Evolutionary conservation across 2,888 invertebrate species (phyloP).

Genomic region (Hoplodrina ambigua): DNA sequence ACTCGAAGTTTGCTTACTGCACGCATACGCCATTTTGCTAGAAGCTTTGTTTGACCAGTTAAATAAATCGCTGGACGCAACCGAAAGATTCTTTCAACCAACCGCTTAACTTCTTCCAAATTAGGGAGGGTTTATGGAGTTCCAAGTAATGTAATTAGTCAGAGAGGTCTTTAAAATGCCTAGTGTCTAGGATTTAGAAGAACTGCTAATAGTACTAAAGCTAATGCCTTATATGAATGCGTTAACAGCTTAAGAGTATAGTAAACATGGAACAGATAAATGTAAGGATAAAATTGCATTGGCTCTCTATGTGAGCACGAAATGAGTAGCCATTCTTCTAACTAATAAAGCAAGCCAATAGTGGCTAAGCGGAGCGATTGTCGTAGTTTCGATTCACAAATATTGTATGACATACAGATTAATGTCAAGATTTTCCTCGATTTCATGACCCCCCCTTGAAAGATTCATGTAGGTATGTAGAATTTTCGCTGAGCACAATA

Average conservation of each 20-base stretch:
- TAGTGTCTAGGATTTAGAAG: constrained; percentile 24
- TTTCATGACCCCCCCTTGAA: too few relatives aligned
- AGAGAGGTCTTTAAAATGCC: constrained; percentile 35
- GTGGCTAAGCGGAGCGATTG: too few relatives aligned
- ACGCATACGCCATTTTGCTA: constrained; percentile 47
- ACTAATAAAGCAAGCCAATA: constrained; percentile 2
- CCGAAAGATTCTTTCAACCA: constrained; percentile 43
- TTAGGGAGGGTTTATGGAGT: constrained; percentile 53
- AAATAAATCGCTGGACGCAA: constrained; percentile 53
- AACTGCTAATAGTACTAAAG: constrained; percentile 21
- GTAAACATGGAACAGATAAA: constrained; percentile 5
- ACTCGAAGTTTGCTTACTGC: constrained; percentile 54
- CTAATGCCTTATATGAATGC: constrained; percentile 3
- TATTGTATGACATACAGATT: too few relatives aligned
- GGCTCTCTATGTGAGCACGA: neutral
- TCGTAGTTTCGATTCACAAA: too few relatives aligned
- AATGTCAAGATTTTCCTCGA: too few relatives aligned
- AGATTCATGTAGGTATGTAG: too few relatives aligned
- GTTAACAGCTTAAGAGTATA: neutral
- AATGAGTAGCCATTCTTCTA: constrained; percentile 3
- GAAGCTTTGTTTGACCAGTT: constrained; percentile 44
- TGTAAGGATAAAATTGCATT: neutral
- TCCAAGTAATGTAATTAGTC: constrained; percentile 50
- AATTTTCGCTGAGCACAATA: too few relatives aligned
- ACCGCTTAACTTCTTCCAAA: constrained; percentile 56